Evolutionary conservation across 2,797 vertebrate genomes (phyloP), one percentile per base, ranked within the genome.

Genomic region (Odontamblyopus lacepedii): DNA sequence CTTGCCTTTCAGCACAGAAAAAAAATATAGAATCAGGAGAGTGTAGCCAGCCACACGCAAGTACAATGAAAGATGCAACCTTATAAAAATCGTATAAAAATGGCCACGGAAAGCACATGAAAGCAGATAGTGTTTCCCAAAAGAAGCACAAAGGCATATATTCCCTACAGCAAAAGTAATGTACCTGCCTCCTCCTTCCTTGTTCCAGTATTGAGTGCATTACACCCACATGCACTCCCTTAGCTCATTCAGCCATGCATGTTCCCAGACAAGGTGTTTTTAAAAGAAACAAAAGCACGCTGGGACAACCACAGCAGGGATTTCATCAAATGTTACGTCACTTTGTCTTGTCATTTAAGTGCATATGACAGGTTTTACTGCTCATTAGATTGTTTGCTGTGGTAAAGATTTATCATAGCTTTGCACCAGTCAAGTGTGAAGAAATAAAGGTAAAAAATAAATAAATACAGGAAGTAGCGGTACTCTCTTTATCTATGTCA

Each of bases 1-100:
- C 82, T 85, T 89, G 85, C 90, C 88, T 90, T 86, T 89, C 88
- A 89, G 89, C 88, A 91, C 84, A 92, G 76, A 69, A 73, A 69
- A 78, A 80, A 74, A 71, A 70, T 74, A 74, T 72, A 77, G 66
- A 75, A 72, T 55, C 76, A 78, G 71, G 61, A 69, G 63, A 74
- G 78, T 79, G 74, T 67, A 74, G 27, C 29, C 69, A 82, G 65
- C 57, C 71, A 70, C 75, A 79, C 59, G 73, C 73, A 76, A 48
- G 57, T 35, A 65, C 50, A 71, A 63, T 77, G 69, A 74, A 44
- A 67, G 59, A 65, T 71, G 71, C 65, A 80, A 68, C 59, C 63
- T 55, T 61, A 74, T 72, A 70, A 38, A 75, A 71, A 63, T 44
- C 26, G 44, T 26, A 50, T 66, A 48, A 48, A 48, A 48, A 48